Evolutionary conservation across 2,888 invertebrate genomes (phyloP), one percentile per base, ranked within the genome.

Genomic region (Argynnis bischoffii): DNA sequence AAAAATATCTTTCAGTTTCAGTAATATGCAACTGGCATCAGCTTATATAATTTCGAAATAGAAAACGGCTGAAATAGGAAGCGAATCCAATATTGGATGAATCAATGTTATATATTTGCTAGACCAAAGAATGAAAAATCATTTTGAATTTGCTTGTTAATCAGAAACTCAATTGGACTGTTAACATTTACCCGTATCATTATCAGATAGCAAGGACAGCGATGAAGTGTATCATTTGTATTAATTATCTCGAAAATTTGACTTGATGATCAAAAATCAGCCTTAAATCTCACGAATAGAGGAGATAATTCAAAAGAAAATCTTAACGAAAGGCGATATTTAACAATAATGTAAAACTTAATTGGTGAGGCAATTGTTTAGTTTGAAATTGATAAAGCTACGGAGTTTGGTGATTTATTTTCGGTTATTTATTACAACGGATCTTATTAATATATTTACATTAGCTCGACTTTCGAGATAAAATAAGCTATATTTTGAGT

Each of bases 221-320:
- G 69, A 70, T 26, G 61, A 64, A 72, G 71, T 69, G 66, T 71
- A 71, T 71, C 69, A 74, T 74, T 73, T 70, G 72, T 72, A 72
- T 75, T 73, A 74, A 76, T 76, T 73, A 74, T 70, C 68, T 63
- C 56, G 55, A 65, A 65, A 65, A 69, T 68, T 69, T 15, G 18
- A 41, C 15, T 55, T 14, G 3, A 14, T 18, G 51, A 31, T n/a
- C 18, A 53, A 31, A 26, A 61, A 14, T 31, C 41, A 31, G 35
- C 48, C 46, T 46, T 67, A 46, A 63, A 35, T 53, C 46, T 15
- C 48, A n/a, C n/a, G 41, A 11, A 26, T 59, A 60, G 47, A 41
- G 61, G 16, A 68, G 61, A 61, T 61, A 48, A 65, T 61, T 51
- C 31, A 18, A 50, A 57, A 68, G 63, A 51, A 55, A 18, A 47